phyloP scores from a whole-genome alignment of 2,888 invertebrate species.

The Pimpla rufipes region DNA sequence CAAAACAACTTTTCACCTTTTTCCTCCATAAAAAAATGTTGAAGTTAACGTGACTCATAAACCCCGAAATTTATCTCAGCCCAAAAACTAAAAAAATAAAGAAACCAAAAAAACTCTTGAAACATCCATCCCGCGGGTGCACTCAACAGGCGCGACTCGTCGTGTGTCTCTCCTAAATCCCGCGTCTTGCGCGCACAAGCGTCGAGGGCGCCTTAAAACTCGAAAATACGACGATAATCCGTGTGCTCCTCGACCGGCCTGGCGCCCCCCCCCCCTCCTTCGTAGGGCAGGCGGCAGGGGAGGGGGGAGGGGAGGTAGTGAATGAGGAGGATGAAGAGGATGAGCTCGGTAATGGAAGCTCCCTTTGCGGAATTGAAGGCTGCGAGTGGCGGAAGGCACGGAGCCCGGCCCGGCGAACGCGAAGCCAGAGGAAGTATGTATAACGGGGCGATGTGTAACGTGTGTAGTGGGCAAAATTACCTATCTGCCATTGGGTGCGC shows the following conservation, averaged over 20 bases:
- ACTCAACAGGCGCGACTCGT: not conserved
- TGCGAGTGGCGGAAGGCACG: slow-evolving; percentile 10
- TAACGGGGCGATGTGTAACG: not conserved
- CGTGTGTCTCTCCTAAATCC: not conserved
- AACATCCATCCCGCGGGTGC: not conserved
- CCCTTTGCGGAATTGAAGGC: slow-evolving; percentile 18
- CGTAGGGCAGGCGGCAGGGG: no score
- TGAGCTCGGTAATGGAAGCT: slow-evolving; percentile 23
- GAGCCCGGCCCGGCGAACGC: no score
- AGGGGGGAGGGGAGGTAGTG: no score
- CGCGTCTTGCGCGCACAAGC: not conserved
- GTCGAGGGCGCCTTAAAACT: not conserved
- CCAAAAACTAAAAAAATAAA: no score
- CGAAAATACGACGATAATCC: slow-evolving; percentile 4
- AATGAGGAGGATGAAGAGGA: not conserved
- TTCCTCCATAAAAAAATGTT: no score
- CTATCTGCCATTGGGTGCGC: slow-evolving; percentile 28
- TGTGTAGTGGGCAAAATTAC: slow-evolving; percentile 43
- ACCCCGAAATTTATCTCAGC: no score
- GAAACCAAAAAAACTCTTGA: not conserved
- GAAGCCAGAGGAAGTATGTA: slow-evolving; percentile 25
- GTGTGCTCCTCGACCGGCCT: no score
- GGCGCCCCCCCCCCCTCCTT: no score
- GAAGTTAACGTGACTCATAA: no score
- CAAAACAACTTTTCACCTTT: no score